phyloP scores from a whole-genome alignment of 92 coral and sea anemone species.

The Actinostola sp. region DNA sequence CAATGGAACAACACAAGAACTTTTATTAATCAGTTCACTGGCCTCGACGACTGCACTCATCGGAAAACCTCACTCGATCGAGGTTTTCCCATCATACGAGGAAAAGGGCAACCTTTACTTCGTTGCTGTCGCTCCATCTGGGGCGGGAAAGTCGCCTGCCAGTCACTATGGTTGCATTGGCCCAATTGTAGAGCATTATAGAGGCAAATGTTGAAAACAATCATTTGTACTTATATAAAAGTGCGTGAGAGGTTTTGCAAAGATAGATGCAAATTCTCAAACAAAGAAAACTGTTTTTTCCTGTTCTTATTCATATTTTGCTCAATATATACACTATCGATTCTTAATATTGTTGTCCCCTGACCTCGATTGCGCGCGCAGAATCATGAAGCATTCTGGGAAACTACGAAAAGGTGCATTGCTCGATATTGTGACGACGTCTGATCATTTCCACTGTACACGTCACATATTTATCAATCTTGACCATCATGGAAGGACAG shows the following conservation, averaged over 20 bases:
- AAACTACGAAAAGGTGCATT: no score
- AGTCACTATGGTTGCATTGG: conserved; percentile 65
- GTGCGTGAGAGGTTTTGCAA: conserved; percentile 52
- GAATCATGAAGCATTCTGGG: no score
- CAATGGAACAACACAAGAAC: conserved; percentile 53
- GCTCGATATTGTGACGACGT: no score
- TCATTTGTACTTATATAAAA: conserved; percentile 54
- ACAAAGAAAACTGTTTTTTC: no score
- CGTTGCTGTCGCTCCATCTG: conserved; percentile 67
- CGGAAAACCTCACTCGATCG: conserved; percentile 48
- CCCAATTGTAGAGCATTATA: conserved; percentile 53
- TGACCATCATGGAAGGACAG: conserved; percentile 4
- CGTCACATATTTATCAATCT: no score
- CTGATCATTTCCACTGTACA: no score
- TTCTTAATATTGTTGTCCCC: no score
- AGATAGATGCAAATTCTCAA: no score
- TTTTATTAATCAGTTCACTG: conserved; percentile 39
- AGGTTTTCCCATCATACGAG: conserved; percentile 55
- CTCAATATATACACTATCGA: no score
- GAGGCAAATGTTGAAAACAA: conserved; percentile 52
- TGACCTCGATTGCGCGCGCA: no score
- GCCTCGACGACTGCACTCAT: conserved; percentile 52
- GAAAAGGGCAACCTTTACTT: conserved; percentile 60
- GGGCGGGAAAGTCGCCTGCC: conserved; percentile 53
- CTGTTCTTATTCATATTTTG: no score